Evolutionary conservation across 23 tunicate species (phyloP).

Genomic region (Ciona savignyi): DNA sequence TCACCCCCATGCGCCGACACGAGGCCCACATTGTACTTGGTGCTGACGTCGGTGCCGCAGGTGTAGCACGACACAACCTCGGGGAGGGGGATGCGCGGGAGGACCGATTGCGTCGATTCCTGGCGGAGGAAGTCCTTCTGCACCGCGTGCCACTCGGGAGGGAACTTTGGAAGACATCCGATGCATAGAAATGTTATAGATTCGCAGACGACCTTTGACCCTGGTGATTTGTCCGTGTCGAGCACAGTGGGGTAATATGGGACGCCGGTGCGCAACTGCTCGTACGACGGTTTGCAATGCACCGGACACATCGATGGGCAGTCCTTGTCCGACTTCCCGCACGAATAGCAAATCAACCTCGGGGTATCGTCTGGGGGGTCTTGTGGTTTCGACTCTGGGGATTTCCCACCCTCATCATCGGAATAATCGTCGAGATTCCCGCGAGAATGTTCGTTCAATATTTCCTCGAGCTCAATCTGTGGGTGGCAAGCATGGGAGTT

Average conservation of each 20-base stretch:
- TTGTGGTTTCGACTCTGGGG: not conserved
- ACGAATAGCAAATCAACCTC: constrained; percentile 28
- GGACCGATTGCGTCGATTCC: constrained; percentile 12
- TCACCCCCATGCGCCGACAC: constrained; percentile 16
- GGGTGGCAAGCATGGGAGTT: too few relatives aligned
- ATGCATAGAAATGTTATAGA: constrained; percentile 49
- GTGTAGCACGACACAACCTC: constrained; percentile 36
- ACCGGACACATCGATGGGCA: constrained; percentile 20
- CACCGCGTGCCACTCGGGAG: constrained; percentile 45
- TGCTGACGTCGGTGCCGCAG: constrained; percentile 50
- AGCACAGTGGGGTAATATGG: constrained; percentile 50
- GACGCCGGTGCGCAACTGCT: constrained; percentile 56
- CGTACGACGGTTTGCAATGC: constrained; percentile 54
- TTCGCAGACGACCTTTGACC: constrained; percentile 19
- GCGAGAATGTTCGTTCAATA: constrained; percentile 68
- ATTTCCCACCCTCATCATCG: constrained; percentile 21
- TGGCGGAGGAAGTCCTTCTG: constrained; percentile 33
- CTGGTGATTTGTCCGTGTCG: not conserved
- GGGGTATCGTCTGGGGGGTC: not conserved
- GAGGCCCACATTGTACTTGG: constrained; percentile 36
- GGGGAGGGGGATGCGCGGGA: constrained; percentile 52
- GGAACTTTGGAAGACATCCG: constrained; percentile 42
- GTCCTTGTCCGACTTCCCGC: constrained; percentile 19
- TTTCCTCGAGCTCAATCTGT: constrained; percentile 90
- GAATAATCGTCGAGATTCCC: constrained; percentile 33